Base-by-base conservation (phyloP, 2,797 vertebrate species). In the Agapornis canus region DNA sequence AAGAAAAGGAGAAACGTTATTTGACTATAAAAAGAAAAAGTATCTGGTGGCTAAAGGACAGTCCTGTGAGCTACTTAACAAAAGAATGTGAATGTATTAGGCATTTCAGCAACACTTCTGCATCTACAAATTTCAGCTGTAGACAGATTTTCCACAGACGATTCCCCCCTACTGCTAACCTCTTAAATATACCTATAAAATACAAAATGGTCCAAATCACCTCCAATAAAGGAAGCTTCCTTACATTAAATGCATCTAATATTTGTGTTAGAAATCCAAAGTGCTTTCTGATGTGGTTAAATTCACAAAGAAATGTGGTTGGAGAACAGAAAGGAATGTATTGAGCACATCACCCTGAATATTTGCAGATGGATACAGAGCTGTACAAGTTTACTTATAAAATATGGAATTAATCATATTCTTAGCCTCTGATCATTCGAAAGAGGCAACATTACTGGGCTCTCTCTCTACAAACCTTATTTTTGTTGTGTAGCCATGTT, bases 141-240 rank as follows among this genome's bases (percentile, higher is more conserved):
- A 96, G 97, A 97, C 97, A 98, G 96, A 96, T 97, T 96, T 97
- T 97, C 93, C 97, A 93, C 96, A 97, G 92, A 96, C 92, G 81
- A 95, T 96, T 96, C 92, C 97, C 91, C 92, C 92, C 97, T 86
- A 81, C 95, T 82, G 83, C 85, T 94, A 83, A 79, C 89, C 87
- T 96, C 79, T 69, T 94, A 97, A 97, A 97, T 94, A 82, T 59
- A 94, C 92, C 93, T 96, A 97, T 97, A 97, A 97, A 98, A 96
- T 95, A 88, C 95, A 97, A 96, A 97, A 84, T 64, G 69, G 86
- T 92, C 94, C 91, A 3, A 91, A 95, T 96, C 94, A 93, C 93
- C 86, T 97, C 85, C 48, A 77, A 90, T 95, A 93, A 97, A 96
- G 96, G 85, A 89, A 95, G 91, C 80, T 92, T 90, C 95, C 93